Conservation (phyloP, 2,797 vertebrate species). For the Eulemur rubriventer region DNA sequence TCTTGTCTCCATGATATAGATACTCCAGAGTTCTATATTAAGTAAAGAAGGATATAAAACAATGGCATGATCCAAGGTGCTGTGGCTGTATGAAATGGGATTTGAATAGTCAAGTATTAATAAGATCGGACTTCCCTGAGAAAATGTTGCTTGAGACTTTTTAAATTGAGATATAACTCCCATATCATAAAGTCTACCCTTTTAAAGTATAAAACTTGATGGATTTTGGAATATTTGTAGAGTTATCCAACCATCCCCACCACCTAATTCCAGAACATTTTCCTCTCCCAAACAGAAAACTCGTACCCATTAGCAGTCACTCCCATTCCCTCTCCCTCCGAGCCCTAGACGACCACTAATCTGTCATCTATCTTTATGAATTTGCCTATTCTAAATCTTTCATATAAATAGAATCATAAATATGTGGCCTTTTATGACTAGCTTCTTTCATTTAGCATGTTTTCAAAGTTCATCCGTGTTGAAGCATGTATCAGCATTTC, state of each 20-base stretch:
- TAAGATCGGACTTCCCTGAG: not conserved
- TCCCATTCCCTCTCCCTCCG: too few relatives aligned
- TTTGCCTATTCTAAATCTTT: not conserved
- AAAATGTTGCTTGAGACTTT: not conserved
- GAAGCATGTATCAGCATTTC: not conserved
- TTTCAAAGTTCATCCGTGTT: not conserved
- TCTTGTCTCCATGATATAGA: not conserved
- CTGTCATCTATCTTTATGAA: not conserved
- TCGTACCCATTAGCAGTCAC: not conserved
- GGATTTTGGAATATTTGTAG: not conserved
- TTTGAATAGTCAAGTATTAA: not conserved
- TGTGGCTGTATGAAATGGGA: not conserved
- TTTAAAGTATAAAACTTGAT: not conserved
- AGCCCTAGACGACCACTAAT: not conserved
- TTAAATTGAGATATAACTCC: not conserved
- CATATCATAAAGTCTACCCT: not conserved
- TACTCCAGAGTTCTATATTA: not conserved
- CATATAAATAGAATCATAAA: not conserved
- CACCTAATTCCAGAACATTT: not conserved
- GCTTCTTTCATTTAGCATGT: not conserved
- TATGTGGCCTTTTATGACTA: not conserved
- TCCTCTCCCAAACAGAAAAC: not conserved
- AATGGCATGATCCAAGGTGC: not conserved
- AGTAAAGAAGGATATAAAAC: not conserved
- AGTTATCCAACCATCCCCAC: not conserved